Evolutionary conservation across 1,140 invertebrate species (phyloP).

Genomic region (Hylaeus anthracinus): DNA sequence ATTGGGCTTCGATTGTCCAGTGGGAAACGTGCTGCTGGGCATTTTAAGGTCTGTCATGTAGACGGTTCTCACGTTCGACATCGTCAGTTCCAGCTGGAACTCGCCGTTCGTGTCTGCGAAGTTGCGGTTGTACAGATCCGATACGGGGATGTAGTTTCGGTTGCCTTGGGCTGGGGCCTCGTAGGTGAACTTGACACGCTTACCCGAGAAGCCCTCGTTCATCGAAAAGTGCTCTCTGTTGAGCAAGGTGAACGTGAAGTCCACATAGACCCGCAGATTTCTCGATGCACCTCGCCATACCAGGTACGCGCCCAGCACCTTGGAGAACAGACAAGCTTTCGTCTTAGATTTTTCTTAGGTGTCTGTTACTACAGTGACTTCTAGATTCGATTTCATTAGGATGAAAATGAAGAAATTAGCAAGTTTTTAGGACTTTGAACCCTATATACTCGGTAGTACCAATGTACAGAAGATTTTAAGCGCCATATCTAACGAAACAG

Average conservation of each 20-base stretch:
- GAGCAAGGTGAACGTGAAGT: conserved; percentile 92
- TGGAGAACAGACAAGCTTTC: neutral
- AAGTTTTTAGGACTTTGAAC: too few relatives aligned
- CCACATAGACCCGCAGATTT: conserved; percentile 89
- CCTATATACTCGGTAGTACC: too few relatives aligned
- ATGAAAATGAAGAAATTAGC: too few relatives aligned
- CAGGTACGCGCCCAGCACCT: conserved; percentile 89
- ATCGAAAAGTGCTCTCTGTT: conserved; percentile 93
- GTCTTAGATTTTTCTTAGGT: too few relatives aligned
- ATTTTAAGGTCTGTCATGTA: conserved; percentile 86
- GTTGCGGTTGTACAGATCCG: conserved; percentile 87
- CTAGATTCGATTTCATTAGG: too few relatives aligned
- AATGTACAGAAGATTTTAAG: too few relatives aligned
- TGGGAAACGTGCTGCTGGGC: conserved; percentile 74
- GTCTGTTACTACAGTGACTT: too few relatives aligned
- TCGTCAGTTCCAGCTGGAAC: conserved; percentile 90
- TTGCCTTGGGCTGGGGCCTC: conserved; percentile 90
- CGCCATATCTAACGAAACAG: too few relatives aligned
- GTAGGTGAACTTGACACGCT: conserved; percentile 89
- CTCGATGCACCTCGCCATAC: conserved; percentile 89
- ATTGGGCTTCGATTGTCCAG: conserved; percentile 76
- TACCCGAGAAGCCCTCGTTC: conserved; percentile 91
- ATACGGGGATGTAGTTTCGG: conserved; percentile 89
- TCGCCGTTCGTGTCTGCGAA: conserved; percentile 93
- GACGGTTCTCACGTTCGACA: conserved; percentile 89